Base-by-base conservation (phyloP, 2,113 vertebrate species). In the Amphiprion ocellaris region DNA sequence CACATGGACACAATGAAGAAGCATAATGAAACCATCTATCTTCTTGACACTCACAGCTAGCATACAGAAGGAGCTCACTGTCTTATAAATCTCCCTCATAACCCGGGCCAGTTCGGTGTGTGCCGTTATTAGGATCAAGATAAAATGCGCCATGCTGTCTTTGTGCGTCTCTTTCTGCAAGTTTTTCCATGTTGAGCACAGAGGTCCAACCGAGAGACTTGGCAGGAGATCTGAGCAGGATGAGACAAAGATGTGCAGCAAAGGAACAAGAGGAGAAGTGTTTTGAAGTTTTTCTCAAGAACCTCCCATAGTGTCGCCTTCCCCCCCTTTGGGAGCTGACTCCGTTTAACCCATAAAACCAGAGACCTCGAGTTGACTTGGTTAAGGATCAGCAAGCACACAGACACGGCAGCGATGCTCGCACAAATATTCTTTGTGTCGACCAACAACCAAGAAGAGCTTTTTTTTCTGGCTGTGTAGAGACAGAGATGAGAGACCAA, bases 1-100 rank as follows among this genome's bases (percentile, higher is more conserved):
- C 90, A 87, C 88, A 89, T 78, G 69, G 84, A 90, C 78, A 79
- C 79, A 85, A 87, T 92, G 82, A 90, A 49, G 59, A 56, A 46
- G 54, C 79, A 62, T 85, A 82, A 91, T 93, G 74, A 88, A 82
- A 76, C 72, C 49, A 84, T 87, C 76, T 59, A 78, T 92, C 86
- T 89, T 90, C 73, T 73, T 74, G 87, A 89, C 88, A 88, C 83
- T 83, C 79, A 84, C 86, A 74, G 65, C 65, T 64, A 16, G 56
- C 70, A 65, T 15, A 87, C 72, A 85, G 80, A 88, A 88, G 79
- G 79, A 83, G 39, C 73, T 79, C 60, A 21, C 77, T 82, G 84
- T 85, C 83, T 72, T 77, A 74, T 89, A 82, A 90, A 86, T 85
- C 77, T 74, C 63, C 69, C 73, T 73, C 84, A 66, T 79, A 66